Base-by-base conservation (phyloP, 2,797 vertebrate genomes). In the Emydoidea blandingii region DNA sequence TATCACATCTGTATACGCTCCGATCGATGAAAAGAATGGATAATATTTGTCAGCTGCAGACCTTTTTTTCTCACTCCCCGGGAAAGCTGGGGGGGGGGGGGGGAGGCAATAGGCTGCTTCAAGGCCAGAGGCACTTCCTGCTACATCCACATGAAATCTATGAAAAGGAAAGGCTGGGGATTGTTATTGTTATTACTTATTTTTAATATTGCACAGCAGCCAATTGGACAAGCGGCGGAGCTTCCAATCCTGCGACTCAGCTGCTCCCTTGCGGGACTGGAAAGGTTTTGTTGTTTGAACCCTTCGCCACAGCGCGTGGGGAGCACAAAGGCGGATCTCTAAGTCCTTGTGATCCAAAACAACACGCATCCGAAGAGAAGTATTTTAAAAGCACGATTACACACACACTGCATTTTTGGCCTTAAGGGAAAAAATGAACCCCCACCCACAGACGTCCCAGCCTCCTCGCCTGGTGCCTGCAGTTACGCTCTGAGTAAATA, bases 31-130 rank as follows among this genome's bases (percentile, higher is more conserved):
- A 97, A 98, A 97, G 98, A 97, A 98, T 96, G 98, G 97, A 98
- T 97, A 98, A 98, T 97, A 98, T 98, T 98, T 98, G 98, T 98
- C 98, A 98, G 98, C 97, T 97, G 98, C 97, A 97, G 97, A 97
- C 98, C 98, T 98, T 98, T 98, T 97, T 97, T 97, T 96, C 97
- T 97, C 96, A 96, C 98, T 97, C 97, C 96, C 65, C 91, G 81
- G 53, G 86, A 96, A 91, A 86, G 37, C 37, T 3, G 37, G 83
- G 83, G 84, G 16, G 12, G 84, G 16, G 12, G 16, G 41, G 62
- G 12, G 83, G 90, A 94, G 57, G 94, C 90, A 95, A 97, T 94
- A 96, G 97, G 94, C 97, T 97, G 95, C 97, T 97, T 97, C 97
- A 98, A 98, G 98, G 97, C 97, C 98, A 97, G 96, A 92, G 90